Evolutionary conservation across 2,113 vertebrate species (phyloP).

Genomic region (Merops nubicus): DNA sequence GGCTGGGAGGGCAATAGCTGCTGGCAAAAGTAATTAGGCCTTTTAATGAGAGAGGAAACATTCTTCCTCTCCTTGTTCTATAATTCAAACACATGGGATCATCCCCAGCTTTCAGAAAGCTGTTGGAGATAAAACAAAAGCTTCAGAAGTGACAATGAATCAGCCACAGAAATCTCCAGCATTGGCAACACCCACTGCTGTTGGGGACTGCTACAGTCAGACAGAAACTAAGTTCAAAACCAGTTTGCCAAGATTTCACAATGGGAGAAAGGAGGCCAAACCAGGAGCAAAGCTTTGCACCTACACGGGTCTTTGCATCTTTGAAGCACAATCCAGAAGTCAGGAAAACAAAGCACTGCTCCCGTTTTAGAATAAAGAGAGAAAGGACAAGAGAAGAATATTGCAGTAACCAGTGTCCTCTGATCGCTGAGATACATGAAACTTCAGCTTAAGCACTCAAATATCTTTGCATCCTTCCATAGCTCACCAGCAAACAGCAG

Average conservation of each 20-base stretch:
- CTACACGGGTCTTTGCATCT: not conserved
- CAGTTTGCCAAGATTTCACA: slow-evolving; percentile 57
- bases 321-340: not conserved
- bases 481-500: not conserved
- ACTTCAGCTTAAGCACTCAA: not conserved
- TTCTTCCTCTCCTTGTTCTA: not conserved
- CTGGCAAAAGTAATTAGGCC: not conserved
- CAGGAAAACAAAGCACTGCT: not conserved
- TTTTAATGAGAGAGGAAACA: not conserved
- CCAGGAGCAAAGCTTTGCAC: not conserved
- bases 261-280: not conserved
- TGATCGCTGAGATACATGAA: not conserved
- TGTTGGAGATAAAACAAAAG: not conserved
- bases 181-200: not conserved
- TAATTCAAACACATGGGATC: not conserved
- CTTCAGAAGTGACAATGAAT: not conserved
- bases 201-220: not conserved
- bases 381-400: not conserved
- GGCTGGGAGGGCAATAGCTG: not conserved
- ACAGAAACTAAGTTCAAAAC: not conserved
- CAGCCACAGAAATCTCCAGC: not conserved
- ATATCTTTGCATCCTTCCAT: not conserved
- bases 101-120: not conserved
- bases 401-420: not conserved
- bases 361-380: not conserved